phyloP scores from a whole-genome alignment of 2,888 invertebrate species.

The Drosophila fulvimacula region DNA sequence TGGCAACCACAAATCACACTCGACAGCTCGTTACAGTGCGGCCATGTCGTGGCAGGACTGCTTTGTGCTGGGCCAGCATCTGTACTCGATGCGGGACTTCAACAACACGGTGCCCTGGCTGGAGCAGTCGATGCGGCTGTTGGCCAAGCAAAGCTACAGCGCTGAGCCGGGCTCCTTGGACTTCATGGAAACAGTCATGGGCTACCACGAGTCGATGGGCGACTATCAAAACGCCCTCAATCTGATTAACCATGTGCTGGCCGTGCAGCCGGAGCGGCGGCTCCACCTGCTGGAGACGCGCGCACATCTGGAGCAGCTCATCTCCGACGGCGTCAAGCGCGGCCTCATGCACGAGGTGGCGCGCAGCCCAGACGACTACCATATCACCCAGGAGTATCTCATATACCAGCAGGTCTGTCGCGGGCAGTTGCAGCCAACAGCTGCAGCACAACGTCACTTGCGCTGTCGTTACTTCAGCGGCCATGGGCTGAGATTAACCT shows the following conservation, averaged over 20 bases:
- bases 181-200: conserved; percentile 78
- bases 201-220: conserved; percentile 79
- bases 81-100: conserved; percentile 94
- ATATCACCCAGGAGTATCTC: conserved; percentile 65
- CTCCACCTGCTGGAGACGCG: conserved; percentile 93
- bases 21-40: conserved; percentile 84
- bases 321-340: conserved; percentile 85
- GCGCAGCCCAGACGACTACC: conserved; percentile 57
- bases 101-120: conserved; percentile 98
- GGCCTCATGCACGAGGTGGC: conserved; percentile 69
- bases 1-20: conserved; percentile 45
- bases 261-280: conserved; percentile 90
- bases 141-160: conserved; percentile 86
- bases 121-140: conserved; percentile 92
- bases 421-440: conserved; percentile 48
- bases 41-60: conserved; percentile 95
- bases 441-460: conserved; percentile 50
- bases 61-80: conserved; percentile 96
- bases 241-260: conserved; percentile 93
- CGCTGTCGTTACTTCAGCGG: conserved; percentile 65
- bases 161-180: conserved; percentile 65
- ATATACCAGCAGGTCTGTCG: conserved; percentile 85
- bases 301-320: conserved; percentile 92
- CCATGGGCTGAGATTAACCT: conserved; percentile 15
- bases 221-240: conserved; percentile 93